Evolutionary conservation across 64 coral and sea anemone species (phyloP), one percentile per base, ranked within the genome.

Genomic region (Stichodactyla mertensii): DNA sequence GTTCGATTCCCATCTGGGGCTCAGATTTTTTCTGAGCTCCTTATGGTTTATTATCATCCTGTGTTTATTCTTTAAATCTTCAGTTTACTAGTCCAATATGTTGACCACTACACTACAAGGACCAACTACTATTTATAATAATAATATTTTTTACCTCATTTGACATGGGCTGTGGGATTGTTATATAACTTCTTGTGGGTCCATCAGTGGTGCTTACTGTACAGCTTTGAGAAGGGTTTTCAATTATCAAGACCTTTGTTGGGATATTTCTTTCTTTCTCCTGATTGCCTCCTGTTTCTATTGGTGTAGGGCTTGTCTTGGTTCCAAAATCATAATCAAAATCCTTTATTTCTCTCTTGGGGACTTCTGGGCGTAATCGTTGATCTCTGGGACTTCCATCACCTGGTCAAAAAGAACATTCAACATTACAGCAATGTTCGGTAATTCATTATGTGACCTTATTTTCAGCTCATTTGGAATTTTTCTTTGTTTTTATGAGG

Each of bases 281-380:
- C 4, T 52, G 52, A 6, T 18, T 52, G 8, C 6, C 26, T 10
- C 11, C 62, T 19, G 62, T 26, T 81, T 53, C 51, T 55, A 5
- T 14, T 16, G 13, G 4, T 9, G 15, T 0, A 16, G 51, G 16
- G 15, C n/a, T 52, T 16, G 16, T 53, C 54, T 81, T 52, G 12
- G 4, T 18, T 19, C 78, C 78, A 88, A 78, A 87, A 57, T 87
- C 85, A 83, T 94, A 94, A 57, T 94, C 92, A 90, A 87, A 94
- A 78, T 94, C 92, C 56, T 88, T 88, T 51, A 87, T 94, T 61
- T 90, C 92, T 84, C 81, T 82, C 24, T 94, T 94, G 4, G 92
- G 92, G 55, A 88, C 18, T 82, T 94, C 92, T 53, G 92, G 92
- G 53, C 92, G 74, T 19, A 94, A 85, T 14, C 92, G 60, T 83